A percentile compares a stretch with the other conserved stretches of the same genome.
Evolutionary conservation across 2,113 vertebrate species (phyloP).

Genomic region (Xiphophorus maculatus): DNA sequence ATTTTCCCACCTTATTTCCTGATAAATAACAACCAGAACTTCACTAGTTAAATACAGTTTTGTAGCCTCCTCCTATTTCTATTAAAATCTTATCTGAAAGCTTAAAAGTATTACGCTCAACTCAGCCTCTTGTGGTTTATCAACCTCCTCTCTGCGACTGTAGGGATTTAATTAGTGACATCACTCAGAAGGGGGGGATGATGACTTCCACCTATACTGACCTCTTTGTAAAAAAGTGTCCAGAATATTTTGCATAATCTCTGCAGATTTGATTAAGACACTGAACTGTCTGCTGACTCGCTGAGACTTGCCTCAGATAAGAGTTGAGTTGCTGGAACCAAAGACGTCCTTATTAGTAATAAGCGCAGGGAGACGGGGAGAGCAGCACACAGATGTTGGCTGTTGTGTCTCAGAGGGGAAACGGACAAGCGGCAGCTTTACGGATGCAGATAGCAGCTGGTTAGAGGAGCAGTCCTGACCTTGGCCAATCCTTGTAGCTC

Average conservation of each 20-base stretch:
- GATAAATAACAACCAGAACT: constrained; percentile 11
- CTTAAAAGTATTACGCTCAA: constrained; percentile 40
- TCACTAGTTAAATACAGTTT: neutral
- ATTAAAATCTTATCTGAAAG: constrained; percentile 40
- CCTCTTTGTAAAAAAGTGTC: constrained; percentile 35
- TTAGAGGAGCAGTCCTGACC: constrained; percentile 53
- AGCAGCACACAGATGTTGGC: constrained; percentile 48
- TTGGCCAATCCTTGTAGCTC: constrained; percentile 46
- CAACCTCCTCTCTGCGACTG: constrained; percentile 33
- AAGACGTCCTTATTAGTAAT: constrained; percentile 23
- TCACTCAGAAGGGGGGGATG: constrained; percentile 36
- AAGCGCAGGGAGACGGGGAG: constrained; percentile 17
- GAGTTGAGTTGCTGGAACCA: constrained; percentile 7
- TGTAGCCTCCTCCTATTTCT: neutral
- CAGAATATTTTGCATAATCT: constrained; percentile 48
- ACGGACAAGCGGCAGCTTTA: constrained; percentile 28
- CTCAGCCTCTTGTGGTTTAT: constrained; percentile 48
- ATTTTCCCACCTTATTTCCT: neutral
- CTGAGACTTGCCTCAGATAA: constrained; percentile 19
- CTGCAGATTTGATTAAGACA: constrained; percentile 44
- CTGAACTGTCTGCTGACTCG: constrained; percentile 3
- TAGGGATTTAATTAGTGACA: constrained; percentile 62
- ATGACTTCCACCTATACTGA: constrained; percentile 53
- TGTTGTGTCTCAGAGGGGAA: constrained; percentile 38
- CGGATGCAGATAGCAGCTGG: constrained; percentile 41